Percentiles rank a stretch among this genome's conserved stretches.
Conservation (phyloP, 2,113 vertebrate genomes). For the Herpailurus yagouaroundi region DNA sequence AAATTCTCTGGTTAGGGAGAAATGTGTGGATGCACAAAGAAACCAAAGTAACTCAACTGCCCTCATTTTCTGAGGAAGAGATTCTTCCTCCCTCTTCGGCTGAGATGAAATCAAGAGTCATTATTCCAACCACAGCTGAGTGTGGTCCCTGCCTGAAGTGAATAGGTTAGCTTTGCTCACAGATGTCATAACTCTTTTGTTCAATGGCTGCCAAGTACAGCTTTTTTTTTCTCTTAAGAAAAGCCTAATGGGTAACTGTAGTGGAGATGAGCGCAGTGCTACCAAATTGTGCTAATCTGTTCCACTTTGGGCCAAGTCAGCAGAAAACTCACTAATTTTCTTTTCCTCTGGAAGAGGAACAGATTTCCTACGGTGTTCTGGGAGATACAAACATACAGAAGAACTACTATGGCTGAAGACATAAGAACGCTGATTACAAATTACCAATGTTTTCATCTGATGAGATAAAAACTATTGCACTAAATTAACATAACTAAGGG, state of each 20-base stretch:
- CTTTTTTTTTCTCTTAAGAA: neutral
- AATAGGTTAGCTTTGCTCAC: neutral
- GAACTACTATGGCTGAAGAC: neutral
- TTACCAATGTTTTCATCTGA: neutral
- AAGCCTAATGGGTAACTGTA: neutral
- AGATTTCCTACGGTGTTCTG: neutral
- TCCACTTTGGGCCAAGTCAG: neutral
- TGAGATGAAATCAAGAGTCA: neutral
- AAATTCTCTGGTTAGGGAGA: neutral
- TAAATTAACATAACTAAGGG: neutral
- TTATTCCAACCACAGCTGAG: neutral
- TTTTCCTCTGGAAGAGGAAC: neutral
- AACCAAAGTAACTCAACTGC: neutral
- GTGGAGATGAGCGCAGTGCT: neutral
- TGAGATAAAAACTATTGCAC: neutral
- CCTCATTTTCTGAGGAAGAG: constrained; percentile 7
- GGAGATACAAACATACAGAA: neutral
- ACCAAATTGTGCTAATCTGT: neutral
- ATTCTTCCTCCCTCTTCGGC: no score
- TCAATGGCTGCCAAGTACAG: neutral
- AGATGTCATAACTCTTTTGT: neutral
- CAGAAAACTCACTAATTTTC: neutral
- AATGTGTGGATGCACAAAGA: neutral
- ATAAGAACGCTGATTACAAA: neutral
- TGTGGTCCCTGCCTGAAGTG: neutral